phyloP scores from a whole-genome alignment of 2,888 invertebrate species.

The Brachyopa scutellaris region DNA sequence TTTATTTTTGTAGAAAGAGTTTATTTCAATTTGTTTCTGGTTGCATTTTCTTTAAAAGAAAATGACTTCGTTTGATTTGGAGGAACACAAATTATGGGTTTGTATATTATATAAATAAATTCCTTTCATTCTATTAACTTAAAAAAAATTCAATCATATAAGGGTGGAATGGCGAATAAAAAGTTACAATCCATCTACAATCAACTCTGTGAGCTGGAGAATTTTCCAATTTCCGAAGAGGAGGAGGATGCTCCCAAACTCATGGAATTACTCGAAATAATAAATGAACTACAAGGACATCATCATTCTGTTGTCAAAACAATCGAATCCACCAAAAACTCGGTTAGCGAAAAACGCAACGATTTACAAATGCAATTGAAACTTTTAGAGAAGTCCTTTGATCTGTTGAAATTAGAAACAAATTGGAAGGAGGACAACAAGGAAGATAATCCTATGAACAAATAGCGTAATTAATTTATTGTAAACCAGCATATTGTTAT shows the following conservation, averaged over 20 bases:
- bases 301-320: conserved; percentile 38
- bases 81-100: conserved; percentile 42
- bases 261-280: conserved; percentile 43
- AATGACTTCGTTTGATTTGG: conserved; percentile 23
- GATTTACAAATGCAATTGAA: conserved; percentile 49
- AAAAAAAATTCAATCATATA: background rate
- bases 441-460: background rate
- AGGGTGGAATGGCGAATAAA: conserved; percentile 56
- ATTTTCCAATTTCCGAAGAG: conserved; percentile 9
- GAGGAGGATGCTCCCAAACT: conserved; percentile 33
- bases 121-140: background rate
- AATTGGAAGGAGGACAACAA: conserved; percentile 1
- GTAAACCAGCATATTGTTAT: background rate
- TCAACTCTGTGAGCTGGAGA: conserved; percentile 54
- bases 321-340: conserved; percentile 26
- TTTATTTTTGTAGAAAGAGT: too few species aligned
- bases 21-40: too few species aligned
- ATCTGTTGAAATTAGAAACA: conserved; percentile 44
- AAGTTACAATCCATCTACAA: conserved; percentile 48
- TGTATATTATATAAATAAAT: background rate
- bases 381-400: conserved; percentile 36
- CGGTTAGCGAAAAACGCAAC: conserved; percentile 20
- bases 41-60: background rate
- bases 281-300: conserved; percentile 50
- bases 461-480: background rate